Base-by-base conservation (phyloP, 2,888 invertebrate species). In the Hydriomena furcata region DNA sequence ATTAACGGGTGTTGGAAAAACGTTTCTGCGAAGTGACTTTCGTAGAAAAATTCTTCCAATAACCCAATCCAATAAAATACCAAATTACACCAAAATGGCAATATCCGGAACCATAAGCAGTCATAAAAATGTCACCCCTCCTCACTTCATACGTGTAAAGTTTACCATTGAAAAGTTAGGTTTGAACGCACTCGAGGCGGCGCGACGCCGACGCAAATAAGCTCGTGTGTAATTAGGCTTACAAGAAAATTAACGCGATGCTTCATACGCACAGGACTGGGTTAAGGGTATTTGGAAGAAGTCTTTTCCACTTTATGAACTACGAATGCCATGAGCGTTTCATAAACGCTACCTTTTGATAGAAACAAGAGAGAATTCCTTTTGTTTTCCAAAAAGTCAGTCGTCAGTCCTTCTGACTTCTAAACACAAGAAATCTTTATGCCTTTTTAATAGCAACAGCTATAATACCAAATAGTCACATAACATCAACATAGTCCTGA, bases 141-240 rank as follows among this genome's bases (percentile, higher is more conserved):
- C 53, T 23, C 55, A 25, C 48, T 58, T 50, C 54, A 52, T 49
- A 63, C 65, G 65, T 67, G 63, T 67, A 71, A 74, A 76, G 58
- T 70, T 77, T 75, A 72, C 70, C 71, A 76, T 76, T 76, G 73
- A 77, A 76, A 81, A 76, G 71, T 70, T 66, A 75, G 73, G 73
- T 68, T 68, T 69, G 32, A 25, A 40, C 65, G 53, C 65, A 66
- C 76, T 80, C 78, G 71, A 75, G 76, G 75, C 77, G 75, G 73
- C 68, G 40, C 55, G 46, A 42, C 54, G 52, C 56, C 52, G 41
- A 55, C 58, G 60, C 67, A 73, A 73, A 69, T 84, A 84, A 84
- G 83, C 82, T 53, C 61, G 69, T 75, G 76, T 79, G 82, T 84
- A 86, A 85, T 85, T 84, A 83, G 84, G 80, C 82, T 79, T 76